Conservation (phyloP, 2,797 vertebrate species). For the Acrossocheilus wenchowensis region DNA sequence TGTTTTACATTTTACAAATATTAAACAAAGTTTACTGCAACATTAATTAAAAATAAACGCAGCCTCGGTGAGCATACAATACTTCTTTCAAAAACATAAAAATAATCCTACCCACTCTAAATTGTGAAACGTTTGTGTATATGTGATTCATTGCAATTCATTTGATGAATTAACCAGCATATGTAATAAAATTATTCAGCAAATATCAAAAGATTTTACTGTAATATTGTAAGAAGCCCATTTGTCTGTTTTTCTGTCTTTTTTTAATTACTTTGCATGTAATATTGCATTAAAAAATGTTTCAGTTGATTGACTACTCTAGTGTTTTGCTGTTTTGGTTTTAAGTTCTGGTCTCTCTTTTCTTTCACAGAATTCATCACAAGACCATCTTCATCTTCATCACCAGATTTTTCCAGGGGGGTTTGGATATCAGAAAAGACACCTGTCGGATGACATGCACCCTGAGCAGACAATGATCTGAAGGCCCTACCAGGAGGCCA, state of each 20-base stretch:
- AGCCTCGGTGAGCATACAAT: background rate
- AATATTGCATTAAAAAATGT: background rate
- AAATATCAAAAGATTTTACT: background rate
- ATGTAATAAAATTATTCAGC: background rate
- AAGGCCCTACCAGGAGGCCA: slow-evolving; percentile 66
- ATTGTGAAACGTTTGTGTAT: background rate
- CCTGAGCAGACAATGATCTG: slow-evolving; percentile 77
- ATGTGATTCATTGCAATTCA: background rate
- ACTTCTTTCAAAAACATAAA: background rate
- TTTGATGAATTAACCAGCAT: background rate
- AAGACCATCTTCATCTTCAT: slow-evolving; percentile 51
- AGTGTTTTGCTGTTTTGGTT: slow-evolving; percentile 2
- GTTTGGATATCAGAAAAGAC: slow-evolving; percentile 68
- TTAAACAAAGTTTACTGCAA: background rate
- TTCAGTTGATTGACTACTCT: background rate
- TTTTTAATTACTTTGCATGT: background rate
- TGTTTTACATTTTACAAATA: background rate
- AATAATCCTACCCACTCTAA: background rate
- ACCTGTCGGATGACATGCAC: slow-evolving; percentile 68
- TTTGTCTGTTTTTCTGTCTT: background rate
- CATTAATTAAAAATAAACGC: background rate
- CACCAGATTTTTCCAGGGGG: slow-evolving; percentile 55
- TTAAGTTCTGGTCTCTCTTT: slow-evolving; percentile 11
- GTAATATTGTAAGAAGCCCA: background rate
- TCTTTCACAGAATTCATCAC: slow-evolving; percentile 48